Base-by-base conservation (phyloP, 2,888 invertebrate species). In the Masnerella sp. region DNA sequence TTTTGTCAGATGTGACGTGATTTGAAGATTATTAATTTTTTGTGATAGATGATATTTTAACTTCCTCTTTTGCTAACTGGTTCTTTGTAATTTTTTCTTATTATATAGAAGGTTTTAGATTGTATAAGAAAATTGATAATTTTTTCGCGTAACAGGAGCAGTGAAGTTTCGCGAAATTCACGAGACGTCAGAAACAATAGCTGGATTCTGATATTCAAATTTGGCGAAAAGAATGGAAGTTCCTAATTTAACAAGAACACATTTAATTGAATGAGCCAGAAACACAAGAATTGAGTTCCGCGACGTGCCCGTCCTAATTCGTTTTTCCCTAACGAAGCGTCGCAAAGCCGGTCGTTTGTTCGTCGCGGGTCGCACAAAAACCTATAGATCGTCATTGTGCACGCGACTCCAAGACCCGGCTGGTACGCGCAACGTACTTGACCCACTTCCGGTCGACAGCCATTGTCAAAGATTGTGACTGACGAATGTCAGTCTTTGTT, bases 381-480 rank as follows among this genome's bases (percentile, higher is more conserved):
- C 51, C 61, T 32, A 40, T 38, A 18, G 36, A 49, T 42, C 20
- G 17, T 47, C 38, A 20, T 52, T 64, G 25, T 47, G 17, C 40
- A 22, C 18, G 15, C 40, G 42, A 25, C 14, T 22, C 30, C 20
- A 22, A 62, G 17, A 14, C 40, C 12, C 38, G 11, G 15, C 15
- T 12, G 49, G n/a, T n/a, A n/a, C n/a, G n/a, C 36, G 22, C 3
- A 30, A 47, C 45, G 59, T 52, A 47, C 69, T 69, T 69, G 69
- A 69, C 69, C 69, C 43, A 69, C 36, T 61, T 69, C 69, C 61
- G 51, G 49, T 38, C 14, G 9, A 22, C 15, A 1, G 32, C n/a
- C 25, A 47, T 22, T 54, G 47, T 52, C 42, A 49, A 47, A 32
- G 49, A n/a, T 51, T 3, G 12, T 18, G 17, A 32, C 30, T 42